phyloP scores from a whole-genome alignment of 2,888 invertebrate genomes.

The Leptopilina drosophilae region DNA sequence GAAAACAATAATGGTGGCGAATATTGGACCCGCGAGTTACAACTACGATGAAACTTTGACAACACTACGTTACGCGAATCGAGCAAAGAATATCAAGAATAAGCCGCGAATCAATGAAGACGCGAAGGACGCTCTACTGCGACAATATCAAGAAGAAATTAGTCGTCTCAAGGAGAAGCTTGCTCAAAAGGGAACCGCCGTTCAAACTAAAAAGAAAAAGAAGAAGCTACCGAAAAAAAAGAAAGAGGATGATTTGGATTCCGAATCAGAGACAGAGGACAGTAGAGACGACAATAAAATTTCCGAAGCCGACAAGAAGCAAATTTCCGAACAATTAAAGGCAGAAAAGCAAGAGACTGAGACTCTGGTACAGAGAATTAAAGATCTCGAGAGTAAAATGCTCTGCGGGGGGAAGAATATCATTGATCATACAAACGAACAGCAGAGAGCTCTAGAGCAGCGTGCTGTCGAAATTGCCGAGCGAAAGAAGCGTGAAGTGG shows the following conservation, averaged over 20 bases:
- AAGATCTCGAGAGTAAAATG: slow-evolving; percentile 94
- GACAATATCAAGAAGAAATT: slow-evolving; percentile 97
- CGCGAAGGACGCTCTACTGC: slow-evolving; percentile 97
- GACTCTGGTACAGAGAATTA: slow-evolving; percentile 87
- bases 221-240: slow-evolving; percentile 78
- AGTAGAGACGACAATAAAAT: slow-evolving; percentile 75
- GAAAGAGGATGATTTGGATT: slow-evolving; percentile 76
- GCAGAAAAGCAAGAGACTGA: slow-evolving; percentile 86
- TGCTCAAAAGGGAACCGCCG: slow-evolving; percentile 72
- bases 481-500: slow-evolving; percentile 88
- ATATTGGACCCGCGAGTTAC: slow-evolving; percentile 97
- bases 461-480: slow-evolving; percentile 92
- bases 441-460: slow-evolving; percentile 92
- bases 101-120: slow-evolving; percentile 99
- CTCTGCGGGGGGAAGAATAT: slow-evolving; percentile 96
- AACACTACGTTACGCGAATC: slow-evolving; percentile 96
- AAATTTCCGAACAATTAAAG: slow-evolving; percentile 80
- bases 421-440: slow-evolving; percentile 96
- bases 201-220: slow-evolving; percentile 66
- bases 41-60: slow-evolving; percentile 99
- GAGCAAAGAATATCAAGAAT: slow-evolving; percentile 99
- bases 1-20: slow-evolving; percentile 99
- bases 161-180: slow-evolving; percentile 81
- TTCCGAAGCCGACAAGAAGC: slow-evolving; percentile 78
- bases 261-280: slow-evolving; percentile 74